A percentile compares a stretch with the other conserved stretches of the same genome.
phyloP scores from a whole-genome alignment of 2,797 vertebrate species.

The Falco cherrug region DNA sequence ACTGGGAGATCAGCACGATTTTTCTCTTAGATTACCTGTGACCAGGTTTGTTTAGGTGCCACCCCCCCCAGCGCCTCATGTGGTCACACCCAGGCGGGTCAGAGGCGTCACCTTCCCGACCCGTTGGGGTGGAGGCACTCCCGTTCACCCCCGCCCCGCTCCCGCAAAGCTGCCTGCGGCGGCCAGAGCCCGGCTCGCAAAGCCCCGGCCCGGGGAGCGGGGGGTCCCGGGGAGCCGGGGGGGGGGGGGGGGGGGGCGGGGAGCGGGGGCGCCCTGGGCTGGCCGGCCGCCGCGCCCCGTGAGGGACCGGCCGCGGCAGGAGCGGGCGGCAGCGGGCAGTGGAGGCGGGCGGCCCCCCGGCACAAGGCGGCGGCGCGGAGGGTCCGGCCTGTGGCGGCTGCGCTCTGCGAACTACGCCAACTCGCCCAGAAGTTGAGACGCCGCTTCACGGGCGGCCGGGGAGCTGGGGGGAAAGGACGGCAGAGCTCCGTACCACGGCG shows the following conservation, averaged over 20 bases:
- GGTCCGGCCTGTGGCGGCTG: not conserved
- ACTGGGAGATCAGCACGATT: accelerated
- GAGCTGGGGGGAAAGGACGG: not conserved
- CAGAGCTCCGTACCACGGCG: not conserved
- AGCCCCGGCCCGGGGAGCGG: too few species aligned
- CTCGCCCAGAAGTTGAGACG: not conserved
- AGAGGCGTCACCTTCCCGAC: too few species aligned
- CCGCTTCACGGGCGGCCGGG: not conserved
- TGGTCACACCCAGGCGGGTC: accelerated
- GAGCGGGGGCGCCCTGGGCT: not conserved
- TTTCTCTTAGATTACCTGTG: not conserved
- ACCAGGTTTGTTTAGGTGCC: not conserved
- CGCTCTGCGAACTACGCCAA: not conserved
- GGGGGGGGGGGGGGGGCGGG: too few species aligned
- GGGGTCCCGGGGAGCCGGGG: too few species aligned
- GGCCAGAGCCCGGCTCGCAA: too few species aligned
- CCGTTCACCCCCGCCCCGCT: too few species aligned
- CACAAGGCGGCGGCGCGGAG: too few species aligned
- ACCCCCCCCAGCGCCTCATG: too few species aligned
- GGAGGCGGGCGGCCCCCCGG: too few species aligned
- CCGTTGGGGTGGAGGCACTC: too few species aligned
- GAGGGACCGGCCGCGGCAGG: not conserved
- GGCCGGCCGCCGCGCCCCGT: not conserved
- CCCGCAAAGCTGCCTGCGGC: too few species aligned
- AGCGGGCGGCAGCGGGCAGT: too few species aligned